A percentile compares a stretch with the other conserved stretches of the same genome.
Evolutionary conservation across 2,888 invertebrate species (phyloP).

Genomic region (Tipula confusa): DNA sequence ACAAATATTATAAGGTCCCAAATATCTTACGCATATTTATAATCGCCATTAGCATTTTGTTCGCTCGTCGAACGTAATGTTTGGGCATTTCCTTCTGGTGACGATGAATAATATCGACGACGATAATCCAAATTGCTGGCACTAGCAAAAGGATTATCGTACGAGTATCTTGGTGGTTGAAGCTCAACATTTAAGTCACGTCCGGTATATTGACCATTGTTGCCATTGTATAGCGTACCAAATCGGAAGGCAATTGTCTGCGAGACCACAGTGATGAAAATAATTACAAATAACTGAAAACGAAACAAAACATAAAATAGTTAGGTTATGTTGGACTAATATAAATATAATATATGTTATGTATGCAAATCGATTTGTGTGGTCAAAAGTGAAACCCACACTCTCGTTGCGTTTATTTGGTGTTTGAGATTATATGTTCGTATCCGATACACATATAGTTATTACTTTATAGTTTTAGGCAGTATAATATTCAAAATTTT

Average conservation of each 20-base stretch:
- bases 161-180: background rate
- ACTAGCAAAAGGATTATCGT: conserved; percentile 25
- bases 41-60: conserved; percentile 31
- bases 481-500: too few species aligned
- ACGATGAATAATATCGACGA: background rate
- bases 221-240: background rate
- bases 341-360: too few species aligned
- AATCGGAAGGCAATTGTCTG: background rate
- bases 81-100: conserved; percentile 36
- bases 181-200: background rate
- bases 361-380: too few species aligned
- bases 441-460: too few species aligned
- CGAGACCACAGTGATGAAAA: background rate
- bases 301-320: background rate
- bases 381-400: too few species aligned
- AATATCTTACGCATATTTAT: conserved; percentile 33
- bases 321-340: too few species aligned
- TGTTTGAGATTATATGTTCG: too few species aligned
- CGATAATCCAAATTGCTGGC: background rate
- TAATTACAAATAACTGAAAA: conserved; percentile 20
- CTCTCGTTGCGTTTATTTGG: too few species aligned
- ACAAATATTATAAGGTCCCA: too few species aligned
- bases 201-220: background rate
- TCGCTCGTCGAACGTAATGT: conserved; percentile 31
- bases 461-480: too few species aligned